Evolutionary conservation across 2,888 invertebrate species (phyloP), one percentile per base, ranked within the genome.

Genomic region (Vanessa cardui): DNA sequence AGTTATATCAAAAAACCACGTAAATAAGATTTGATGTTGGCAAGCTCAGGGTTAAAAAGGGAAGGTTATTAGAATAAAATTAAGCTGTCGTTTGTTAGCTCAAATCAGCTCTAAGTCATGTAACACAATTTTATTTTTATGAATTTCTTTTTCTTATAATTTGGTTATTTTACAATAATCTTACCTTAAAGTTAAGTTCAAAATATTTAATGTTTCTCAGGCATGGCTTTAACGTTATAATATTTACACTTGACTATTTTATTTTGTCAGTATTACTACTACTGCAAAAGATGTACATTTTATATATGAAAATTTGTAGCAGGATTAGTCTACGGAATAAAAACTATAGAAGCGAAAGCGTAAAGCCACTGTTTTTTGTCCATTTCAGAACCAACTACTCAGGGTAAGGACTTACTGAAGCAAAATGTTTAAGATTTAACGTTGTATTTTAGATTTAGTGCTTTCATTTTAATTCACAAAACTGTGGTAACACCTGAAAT

Each of bases 251-350:
- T 26, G 26, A 26, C 26, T 26, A 8, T 50, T 50, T 50, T 9
- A 20, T 21, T 50, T 21, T 21, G 12, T 2, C 12, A 26, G 21
- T 50, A 21, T 2, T 21, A 26, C 50, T 50, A 6, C 21, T 21
- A 26, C 50, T 50, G 15, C 21, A 18, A 50, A 18, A 50, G 15
- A 21, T 16, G 15, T 4, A 15, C 21, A 16, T 50, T 50, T 26
- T 50, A 50, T 50, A 21, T 21, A 50, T 12, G 26, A 50, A 39
- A 39, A 39, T 21, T 21, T 12, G 50, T 21, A 12, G 50, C 50
- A 9, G 50, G 50, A 50, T 50, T 50, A 50, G 12, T 26, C 50
- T 50, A 50, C 50, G 21, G 31, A 54, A 54, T 54, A 54, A 54
- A 50, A 54, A 54, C 52, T 31, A 31, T 16, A 31, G 31, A 21